Percentiles rank a stretch among this genome's conserved stretches.
Evolutionary conservation across 2,113 vertebrate genomes (phyloP).

Genomic region (Circaetus cinerascens): DNA sequence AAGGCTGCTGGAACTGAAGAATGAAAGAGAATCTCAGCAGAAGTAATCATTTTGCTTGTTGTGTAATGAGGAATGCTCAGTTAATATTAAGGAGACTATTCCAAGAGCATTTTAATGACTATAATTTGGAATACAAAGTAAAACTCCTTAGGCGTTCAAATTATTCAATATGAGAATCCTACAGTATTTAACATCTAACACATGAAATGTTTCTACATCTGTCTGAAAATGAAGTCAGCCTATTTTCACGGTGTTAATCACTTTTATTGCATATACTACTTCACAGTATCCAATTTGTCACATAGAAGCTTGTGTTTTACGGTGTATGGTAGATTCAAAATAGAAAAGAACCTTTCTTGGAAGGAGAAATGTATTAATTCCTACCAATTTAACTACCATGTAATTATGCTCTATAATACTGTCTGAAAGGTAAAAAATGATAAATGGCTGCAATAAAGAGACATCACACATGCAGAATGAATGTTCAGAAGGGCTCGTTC

Average conservation of each 20-base stretch:
- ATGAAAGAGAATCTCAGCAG: not conserved
- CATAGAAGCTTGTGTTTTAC: not conserved
- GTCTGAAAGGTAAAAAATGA: constrained; percentile 45
- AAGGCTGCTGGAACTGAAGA: not conserved
- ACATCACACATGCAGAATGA: not conserved
- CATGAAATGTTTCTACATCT: constrained; percentile 21
- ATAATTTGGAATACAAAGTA: constrained; percentile 29
- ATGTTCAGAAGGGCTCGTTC: not conserved
- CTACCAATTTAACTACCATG: constrained; percentile 5
- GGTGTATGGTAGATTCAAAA: not conserved
- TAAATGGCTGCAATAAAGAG: constrained; percentile 40
- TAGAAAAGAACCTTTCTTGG: constrained; percentile 17
- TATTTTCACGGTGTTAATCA: constrained; percentile 29
- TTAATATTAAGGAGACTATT: constrained; percentile 31
- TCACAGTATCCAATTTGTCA: constrained; percentile 12
- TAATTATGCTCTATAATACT: constrained; percentile 44
- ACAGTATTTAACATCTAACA: not conserved
- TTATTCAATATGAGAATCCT: not conserved
- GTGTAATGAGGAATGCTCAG: not conserved
- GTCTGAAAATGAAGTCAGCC: not conserved
- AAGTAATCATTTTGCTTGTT: constrained; percentile 26
- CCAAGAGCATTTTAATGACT: constrained; percentile 18
- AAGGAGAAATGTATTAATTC: constrained; percentile 37
- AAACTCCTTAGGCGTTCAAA: not conserved
- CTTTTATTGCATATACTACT: not conserved